These are phyloP conservation scores for Beris chalybata DNA, from an alignment of 2,888 invertebrate species.

Conservation along the genomic window DNA sequence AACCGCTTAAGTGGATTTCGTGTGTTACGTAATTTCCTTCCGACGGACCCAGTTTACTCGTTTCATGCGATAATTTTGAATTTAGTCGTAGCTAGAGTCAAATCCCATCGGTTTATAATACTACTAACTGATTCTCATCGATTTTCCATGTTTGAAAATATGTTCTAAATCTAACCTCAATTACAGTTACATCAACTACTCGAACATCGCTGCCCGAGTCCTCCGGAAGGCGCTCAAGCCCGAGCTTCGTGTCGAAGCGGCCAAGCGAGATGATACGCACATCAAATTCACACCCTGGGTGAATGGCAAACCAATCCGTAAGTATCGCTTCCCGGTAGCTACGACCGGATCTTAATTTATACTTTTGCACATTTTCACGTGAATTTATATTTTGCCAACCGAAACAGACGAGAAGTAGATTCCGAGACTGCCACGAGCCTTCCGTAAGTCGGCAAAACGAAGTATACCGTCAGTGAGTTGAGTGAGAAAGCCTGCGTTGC, in stretches of 20 bases:
- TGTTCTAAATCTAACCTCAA: neutral
- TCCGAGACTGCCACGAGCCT: neutral
- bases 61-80: no score
- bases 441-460: conserved; percentile 4
- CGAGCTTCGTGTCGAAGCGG: conserved; percentile 72
- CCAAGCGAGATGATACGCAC: conserved; percentile 72
- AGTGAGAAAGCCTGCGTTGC: conserved; percentile 3
- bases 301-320: conserved; percentile 85
- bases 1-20: neutral
- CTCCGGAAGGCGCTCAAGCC: conserved; percentile 79
- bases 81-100: no score
- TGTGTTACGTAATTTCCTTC: conserved; percentile 6
- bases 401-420: conserved; percentile 26
- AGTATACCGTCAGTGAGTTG: conserved; percentile 11
- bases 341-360: neutral
- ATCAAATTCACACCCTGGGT: conserved; percentile 87
- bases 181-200: conserved; percentile 92
- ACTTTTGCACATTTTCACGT: neutral
- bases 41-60: no score
- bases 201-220: conserved; percentile 86
- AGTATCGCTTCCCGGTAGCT: conserved; percentile 54
- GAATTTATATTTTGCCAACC: conserved; percentile 1
- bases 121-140: no score
- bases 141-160: no score
- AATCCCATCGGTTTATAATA: no score